Evolutionary conservation across 2,113 vertebrate genomes (phyloP).

Genomic region (Passer montanus): DNA sequence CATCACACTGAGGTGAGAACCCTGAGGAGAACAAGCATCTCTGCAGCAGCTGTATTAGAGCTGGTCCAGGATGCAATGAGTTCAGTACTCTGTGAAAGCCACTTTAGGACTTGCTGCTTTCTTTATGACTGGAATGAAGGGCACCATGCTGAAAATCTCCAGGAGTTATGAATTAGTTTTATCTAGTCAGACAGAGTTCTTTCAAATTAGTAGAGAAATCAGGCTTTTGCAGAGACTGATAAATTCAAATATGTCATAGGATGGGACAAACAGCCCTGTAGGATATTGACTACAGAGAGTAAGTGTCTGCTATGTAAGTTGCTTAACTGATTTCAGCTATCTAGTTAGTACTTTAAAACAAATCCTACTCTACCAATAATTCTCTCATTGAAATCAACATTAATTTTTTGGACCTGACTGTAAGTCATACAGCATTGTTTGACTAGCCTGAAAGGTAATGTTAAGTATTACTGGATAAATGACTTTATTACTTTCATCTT

Average conservation of each 20-base stretch:
- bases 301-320: background rate
- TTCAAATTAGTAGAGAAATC: background rate
- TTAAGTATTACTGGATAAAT: background rate
- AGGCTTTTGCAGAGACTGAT: background rate
- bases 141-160: background rate
- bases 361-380: background rate
- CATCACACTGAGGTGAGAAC: background rate
- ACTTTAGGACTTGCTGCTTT: background rate
- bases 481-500: background rate
- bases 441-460: background rate
- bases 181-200: background rate
- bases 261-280: background rate
- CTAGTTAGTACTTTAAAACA: background rate
- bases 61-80: background rate
- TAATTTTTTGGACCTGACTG: background rate
- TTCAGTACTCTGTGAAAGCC: background rate
- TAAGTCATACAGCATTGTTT: background rate
- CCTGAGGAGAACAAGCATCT: background rate
- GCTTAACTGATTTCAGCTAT: background rate
- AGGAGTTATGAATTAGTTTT: background rate
- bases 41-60: background rate
- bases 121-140: background rate
- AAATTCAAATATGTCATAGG: background rate
- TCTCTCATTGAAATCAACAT: background rate
- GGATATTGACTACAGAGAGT: background rate